Conservation (phyloP, 2,113 vertebrate species). For the Pseudolaguvia tuberculata region DNA sequence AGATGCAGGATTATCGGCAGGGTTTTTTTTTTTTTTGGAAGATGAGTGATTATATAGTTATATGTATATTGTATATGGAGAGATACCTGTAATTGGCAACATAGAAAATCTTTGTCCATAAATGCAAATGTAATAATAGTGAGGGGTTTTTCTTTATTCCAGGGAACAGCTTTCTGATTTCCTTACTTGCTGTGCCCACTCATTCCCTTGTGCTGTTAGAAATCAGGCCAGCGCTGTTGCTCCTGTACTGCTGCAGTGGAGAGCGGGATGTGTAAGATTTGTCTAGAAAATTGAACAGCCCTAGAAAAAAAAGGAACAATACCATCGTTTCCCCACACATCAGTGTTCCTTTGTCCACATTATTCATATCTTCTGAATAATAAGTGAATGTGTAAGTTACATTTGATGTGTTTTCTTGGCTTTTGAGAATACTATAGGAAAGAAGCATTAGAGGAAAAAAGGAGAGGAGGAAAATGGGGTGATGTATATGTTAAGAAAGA, state of each 20-base stretch:
- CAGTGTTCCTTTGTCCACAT: not conserved
- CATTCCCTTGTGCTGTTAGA: slow-evolving; percentile 37
- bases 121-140: not conserved
- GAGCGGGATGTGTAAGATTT: slow-evolving; percentile 13
- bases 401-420: not conserved
- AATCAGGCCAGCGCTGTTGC: slow-evolving; percentile 46
- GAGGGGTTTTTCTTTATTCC: not conserved
- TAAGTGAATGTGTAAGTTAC: not conserved
- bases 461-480: not conserved
- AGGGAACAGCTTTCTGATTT: slow-evolving; percentile 1
- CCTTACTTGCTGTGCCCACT: slow-evolving; percentile 44
- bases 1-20: not conserved
- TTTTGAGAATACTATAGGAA: not conserved
- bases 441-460: too few relatives aligned
- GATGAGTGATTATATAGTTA: too few relatives aligned
- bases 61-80: not conserved
- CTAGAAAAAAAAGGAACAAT: not conserved
- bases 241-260: not conserved
- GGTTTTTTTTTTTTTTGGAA: too few relatives aligned
- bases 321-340: not conserved
- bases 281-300: slow-evolving; percentile 42
- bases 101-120: not conserved
- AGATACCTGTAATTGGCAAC: not conserved
- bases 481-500: not conserved
- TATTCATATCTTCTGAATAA: too few relatives aligned